phyloP scores from a whole-genome alignment of 2,797 vertebrate genomes.

The Gambelia wislizenii region DNA sequence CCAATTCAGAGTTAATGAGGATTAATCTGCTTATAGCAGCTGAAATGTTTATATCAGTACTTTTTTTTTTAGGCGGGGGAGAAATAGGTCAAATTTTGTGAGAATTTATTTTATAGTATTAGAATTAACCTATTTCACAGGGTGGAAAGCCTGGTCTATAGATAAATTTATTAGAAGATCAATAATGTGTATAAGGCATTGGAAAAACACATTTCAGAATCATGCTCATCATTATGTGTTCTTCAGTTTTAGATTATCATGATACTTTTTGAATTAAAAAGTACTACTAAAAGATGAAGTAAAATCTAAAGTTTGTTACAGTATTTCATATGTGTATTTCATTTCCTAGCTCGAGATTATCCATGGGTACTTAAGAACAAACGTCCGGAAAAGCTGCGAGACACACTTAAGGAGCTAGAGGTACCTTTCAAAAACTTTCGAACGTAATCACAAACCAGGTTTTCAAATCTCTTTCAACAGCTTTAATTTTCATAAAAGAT shows the following conservation, averaged over 20 bases:
- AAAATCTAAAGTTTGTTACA: conserved; percentile 54
- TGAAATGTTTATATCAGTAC: neutral
- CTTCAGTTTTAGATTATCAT: neutral
- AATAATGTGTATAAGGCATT: neutral
- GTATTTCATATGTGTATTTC: conserved; percentile 48
- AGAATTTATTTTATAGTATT: neutral
- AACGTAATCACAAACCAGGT: conserved; percentile 86
- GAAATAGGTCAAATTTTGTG: too few relatives aligned
- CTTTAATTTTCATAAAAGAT: conserved; percentile 94
- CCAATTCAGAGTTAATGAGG: neutral
- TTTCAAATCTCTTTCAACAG: conserved; percentile 89
- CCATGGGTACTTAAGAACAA: conserved; percentile 91
- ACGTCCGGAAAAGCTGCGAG: conserved; percentile 90
- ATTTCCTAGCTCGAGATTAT: conserved; percentile 88
- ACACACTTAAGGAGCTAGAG: conserved; percentile 94
- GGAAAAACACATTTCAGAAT: neutral
- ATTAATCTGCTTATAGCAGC: neutral
- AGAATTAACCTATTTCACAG: neutral
- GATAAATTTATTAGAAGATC: neutral
- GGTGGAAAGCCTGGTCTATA: neutral
- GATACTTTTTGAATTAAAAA: neutral
- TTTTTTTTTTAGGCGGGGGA: neutral
- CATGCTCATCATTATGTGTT: neutral
- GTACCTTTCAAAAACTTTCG: conserved; percentile 88
- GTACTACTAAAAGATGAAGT: conserved; percentile 6